Evolutionary conservation across 2,888 invertebrate genomes (phyloP), one percentile per base, ranked within the genome.

Genomic region (Thymelicus lineola): DNA sequence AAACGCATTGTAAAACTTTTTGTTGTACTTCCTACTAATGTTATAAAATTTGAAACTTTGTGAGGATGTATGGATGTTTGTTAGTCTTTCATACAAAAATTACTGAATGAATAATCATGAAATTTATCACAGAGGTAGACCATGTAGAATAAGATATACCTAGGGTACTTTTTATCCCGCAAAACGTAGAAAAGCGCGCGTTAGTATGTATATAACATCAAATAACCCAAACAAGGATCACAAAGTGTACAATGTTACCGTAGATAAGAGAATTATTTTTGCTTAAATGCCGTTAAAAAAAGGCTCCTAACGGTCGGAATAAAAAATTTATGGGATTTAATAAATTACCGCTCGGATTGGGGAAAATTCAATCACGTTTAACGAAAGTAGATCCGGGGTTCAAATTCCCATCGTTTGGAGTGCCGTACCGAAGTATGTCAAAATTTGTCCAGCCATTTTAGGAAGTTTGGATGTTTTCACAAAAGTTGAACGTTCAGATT

Each of bases 261-360:
- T 15, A 50, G 50, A 50, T 50, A 50, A 50, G 9, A 17, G 15
- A 50, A 50, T 50, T 50, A 50, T 50, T 9, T 50, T 50, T 50
- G 15, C 4, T 50, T 15, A 50, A 50, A 17, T 9, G 17, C 17
- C 50, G 50, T 50, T 50, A 50, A 46, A 50, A 53, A 53, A 53
- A 7, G 12, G 53, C 20, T 53, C 53, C 20, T 53, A 10, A 58
- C 58, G 36, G 38, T 36, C 20, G 36, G 36, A 36, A 58, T 36
- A 58, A 58, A n/a, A 48, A 68, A 55, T 72, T 73, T 67, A 73
- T 75, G 71, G 64, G 66, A 63, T 74, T 74, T 69, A 71, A 75
- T 74, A 68, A 68, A 74, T 73, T 69, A 61, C 60, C 57, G 64
- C 64, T 63, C 62, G 66, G 48, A 72, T 67, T 65, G 59, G 72